Percentiles rank a stretch among this genome's conserved stretches.
Evolutionary conservation across 2,797 vertebrate species (phyloP).

Genomic region (Coranthus polyacanthus): DNA sequence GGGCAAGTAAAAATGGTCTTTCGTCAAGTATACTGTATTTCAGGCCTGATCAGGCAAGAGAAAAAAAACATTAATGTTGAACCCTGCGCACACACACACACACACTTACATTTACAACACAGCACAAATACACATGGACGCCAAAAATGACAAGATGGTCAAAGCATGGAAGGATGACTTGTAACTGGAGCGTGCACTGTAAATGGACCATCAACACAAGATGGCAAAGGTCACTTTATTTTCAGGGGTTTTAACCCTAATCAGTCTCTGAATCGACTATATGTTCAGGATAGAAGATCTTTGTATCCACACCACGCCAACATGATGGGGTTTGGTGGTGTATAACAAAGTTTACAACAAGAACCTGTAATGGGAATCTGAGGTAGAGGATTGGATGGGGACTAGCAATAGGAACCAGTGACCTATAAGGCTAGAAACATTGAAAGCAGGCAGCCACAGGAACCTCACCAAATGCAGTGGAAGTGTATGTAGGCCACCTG

Average conservation of each 20-base stretch:
- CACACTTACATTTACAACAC: slow-evolving; percentile 26
- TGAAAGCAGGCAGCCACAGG: slow-evolving; percentile 81
- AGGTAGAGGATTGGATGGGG: slow-evolving; percentile 51
- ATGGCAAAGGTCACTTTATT: slow-evolving; percentile 56
- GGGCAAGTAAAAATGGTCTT: no score
- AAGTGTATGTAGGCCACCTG: slow-evolving; percentile 86
- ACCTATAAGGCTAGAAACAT: slow-evolving; percentile 73
- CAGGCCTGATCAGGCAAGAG: no score
- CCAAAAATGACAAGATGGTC: slow-evolving; percentile 59
- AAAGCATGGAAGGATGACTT: slow-evolving; percentile 67
- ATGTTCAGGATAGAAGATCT: slow-evolving; percentile 32
- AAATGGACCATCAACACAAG: slow-evolving; percentile 67
- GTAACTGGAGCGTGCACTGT: slow-evolving; percentile 73
- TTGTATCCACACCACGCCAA: slow-evolving; percentile 37
- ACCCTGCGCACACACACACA: slow-evolving; percentile 40
- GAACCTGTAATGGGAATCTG: slow-evolving; percentile 43
- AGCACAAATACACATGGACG: slow-evolving; percentile 47
- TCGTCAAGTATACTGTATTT: no score
- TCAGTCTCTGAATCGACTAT: slow-evolving; percentile 29
- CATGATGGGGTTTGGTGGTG: slow-evolving; percentile 30
- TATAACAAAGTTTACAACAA: slow-evolving; percentile 33
- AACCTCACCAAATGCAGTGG: slow-evolving; percentile 88
- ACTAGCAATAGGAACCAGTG: slow-evolving; percentile 54
- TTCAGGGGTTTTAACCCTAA: slow-evolving; percentile 36
- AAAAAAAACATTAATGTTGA: no score